Base-by-base conservation (phyloP, 37 sponge, comb jelly and placozoan genomes). In the Hexactinellida sp. region DNA sequence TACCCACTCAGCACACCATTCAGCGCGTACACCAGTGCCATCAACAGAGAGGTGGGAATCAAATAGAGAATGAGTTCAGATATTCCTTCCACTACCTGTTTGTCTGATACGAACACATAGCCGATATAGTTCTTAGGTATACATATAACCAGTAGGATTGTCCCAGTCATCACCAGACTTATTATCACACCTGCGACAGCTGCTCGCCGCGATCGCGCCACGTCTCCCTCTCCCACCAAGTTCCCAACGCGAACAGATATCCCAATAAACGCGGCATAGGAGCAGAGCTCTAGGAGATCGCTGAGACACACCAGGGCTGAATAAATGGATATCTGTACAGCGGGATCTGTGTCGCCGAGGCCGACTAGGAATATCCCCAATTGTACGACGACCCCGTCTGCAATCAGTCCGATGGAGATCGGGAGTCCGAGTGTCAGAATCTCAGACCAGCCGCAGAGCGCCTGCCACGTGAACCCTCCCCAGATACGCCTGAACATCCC, bases 1-100 rank as follows among this genome's bases (percentile, higher is more conserved):
- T 63, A 63, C 28, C 76, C 76, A 63, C 76, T 63, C 30, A 63
- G 34, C 34, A 63, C 76, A 63, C 76, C 76, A 28, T n/a, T 63
- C 5, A 63, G 34, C 5, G 76, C 30, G 34, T 63, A 63, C 3
- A 63, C 76, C 19, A 63, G 30, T 32, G 76, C 76, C 76, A 63
- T 63, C 30, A 63, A 23, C 76, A 63, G 34, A 32, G 76, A 63
- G 1, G 76, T 25, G 13, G 76, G 76, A 7, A 63, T 63, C 3
- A 63, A n/a, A 63, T 63, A 63, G 76, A 63, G 32, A 63, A 63
- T 28, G 5, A n/a, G 3, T 1, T 63, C 30, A 63, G 76, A 63
- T 23, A 63, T 63, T n/a, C 76, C 76, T 10, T 63, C 76, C 5
- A 63, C 76, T 7, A 63, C 76, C 76, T 63, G 19, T n/a, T 25